Conservation (phyloP, 2,797 vertebrate species). For the Artibeus lituratus region DNA sequence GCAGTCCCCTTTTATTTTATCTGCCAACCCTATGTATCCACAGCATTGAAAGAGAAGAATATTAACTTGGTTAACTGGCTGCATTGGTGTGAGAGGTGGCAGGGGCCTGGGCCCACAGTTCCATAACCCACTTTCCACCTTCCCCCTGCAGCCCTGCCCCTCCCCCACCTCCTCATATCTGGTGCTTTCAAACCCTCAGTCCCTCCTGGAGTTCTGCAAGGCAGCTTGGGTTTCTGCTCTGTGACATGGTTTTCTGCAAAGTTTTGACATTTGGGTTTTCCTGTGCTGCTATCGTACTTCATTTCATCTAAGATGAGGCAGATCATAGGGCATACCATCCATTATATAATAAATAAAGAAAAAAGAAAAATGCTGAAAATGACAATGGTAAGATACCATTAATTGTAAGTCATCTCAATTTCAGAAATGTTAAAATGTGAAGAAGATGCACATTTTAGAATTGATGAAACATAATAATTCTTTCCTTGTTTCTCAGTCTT, state of each 20-base stretch:
- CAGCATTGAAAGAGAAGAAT: background rate
- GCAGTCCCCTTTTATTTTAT: background rate
- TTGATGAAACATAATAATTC: background rate
- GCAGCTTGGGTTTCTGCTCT: background rate
- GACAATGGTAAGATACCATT: background rate
- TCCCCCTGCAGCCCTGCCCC: accelerated
- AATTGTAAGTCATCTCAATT: background rate
- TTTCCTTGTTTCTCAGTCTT: background rate
- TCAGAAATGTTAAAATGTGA: background rate
- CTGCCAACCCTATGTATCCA: too few species aligned
- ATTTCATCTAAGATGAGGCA: background rate
- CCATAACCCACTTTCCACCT: background rate
- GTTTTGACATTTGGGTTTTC: background rate
- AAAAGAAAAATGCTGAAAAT: background rate
- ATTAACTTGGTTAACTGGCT: background rate
- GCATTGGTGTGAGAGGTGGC: background rate
- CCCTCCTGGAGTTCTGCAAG: background rate
- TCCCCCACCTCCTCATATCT: accelerated
- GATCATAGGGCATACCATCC: background rate
- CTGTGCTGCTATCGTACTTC: background rate
- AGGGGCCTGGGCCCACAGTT: background rate
- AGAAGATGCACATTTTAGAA: background rate
- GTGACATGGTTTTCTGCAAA: background rate
- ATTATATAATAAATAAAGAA: background rate
- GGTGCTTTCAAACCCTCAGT: too few species aligned